A percentile compares a stretch with the other conserved stretches of the same genome.
Conservation (phyloP, 2,888 invertebrate species). For the Xestobium rufovillosum region DNA sequence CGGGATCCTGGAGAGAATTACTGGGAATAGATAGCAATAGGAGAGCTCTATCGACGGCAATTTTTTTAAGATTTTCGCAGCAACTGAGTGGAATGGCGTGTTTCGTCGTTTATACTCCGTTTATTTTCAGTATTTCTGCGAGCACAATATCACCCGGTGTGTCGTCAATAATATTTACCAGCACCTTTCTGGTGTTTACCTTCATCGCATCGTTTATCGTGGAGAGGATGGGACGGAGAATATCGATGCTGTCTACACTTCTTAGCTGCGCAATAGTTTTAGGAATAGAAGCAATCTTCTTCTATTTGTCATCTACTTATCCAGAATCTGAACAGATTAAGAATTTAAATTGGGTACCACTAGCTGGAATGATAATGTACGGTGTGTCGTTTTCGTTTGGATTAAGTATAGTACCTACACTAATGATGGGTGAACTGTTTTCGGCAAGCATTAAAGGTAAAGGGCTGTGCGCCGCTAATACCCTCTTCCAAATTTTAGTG, state of each 20-base stretch:
- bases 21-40: background rate
- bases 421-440: slow-evolving; percentile 1
- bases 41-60: background rate
- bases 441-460: background rate
- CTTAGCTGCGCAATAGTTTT: background rate
- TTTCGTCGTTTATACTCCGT: background rate
- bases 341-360: background rate
- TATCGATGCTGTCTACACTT: background rate
- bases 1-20: background rate
- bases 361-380: background rate
- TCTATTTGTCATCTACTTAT: background rate
- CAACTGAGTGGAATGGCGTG: background rate
- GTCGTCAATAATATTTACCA: background rate
- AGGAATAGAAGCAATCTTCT: background rate
- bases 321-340: background rate
- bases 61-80: background rate
- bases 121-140: background rate
- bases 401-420: background rate
- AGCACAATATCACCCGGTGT: background rate
- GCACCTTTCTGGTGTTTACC: background rate
- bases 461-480: background rate
- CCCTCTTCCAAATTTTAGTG: background rate
- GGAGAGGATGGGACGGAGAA: background rate
- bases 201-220: background rate
- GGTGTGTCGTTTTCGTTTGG: background rate